A percentile compares a stretch with the other conserved stretches of the same genome.
These are phyloP conservation scores for Magallana gigas DNA, from an alignment of 1,140 invertebrate genomes.

Conservation along the genomic window DNA sequence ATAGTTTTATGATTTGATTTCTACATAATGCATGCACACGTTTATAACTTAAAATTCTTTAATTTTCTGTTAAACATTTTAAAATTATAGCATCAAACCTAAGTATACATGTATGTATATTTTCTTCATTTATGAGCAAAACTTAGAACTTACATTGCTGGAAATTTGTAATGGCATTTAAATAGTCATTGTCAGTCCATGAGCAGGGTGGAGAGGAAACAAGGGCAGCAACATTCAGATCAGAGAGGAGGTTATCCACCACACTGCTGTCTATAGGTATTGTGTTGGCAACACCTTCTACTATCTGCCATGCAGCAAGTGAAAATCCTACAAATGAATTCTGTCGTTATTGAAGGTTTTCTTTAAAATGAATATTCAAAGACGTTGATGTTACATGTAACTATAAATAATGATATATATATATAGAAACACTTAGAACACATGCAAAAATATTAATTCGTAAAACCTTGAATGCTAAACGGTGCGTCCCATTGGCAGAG, in stretches of 20 bases:
- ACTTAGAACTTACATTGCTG: background rate
- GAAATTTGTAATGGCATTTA: background rate
- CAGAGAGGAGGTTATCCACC: constrained; percentile 26
- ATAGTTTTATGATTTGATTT: no score
- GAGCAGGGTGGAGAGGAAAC: constrained; percentile 16
- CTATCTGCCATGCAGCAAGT: background rate
- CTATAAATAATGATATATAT: no score
- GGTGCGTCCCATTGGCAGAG: constrained; percentile 36
- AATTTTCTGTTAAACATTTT: no score
- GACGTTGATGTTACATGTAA: no score
- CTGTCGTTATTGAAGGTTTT: no score
- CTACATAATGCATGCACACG: no score
- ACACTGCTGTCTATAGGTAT: background rate
- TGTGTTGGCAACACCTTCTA: background rate
- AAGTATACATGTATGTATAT: no score
- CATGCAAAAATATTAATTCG: no score
- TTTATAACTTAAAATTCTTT: no score
- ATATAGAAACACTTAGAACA: background rate
- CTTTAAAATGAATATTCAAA: no score
- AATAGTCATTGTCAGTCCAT: constrained; percentile 14
- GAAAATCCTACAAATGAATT: background rate
- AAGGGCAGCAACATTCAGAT: constrained; percentile 24
- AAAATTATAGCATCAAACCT: no score
- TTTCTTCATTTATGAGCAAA: no score
- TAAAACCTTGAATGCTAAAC: background rate